Evolutionary conservation across 2,888 invertebrate genomes (phyloP).

Genomic region (Scaptomyza tumidula): DNA sequence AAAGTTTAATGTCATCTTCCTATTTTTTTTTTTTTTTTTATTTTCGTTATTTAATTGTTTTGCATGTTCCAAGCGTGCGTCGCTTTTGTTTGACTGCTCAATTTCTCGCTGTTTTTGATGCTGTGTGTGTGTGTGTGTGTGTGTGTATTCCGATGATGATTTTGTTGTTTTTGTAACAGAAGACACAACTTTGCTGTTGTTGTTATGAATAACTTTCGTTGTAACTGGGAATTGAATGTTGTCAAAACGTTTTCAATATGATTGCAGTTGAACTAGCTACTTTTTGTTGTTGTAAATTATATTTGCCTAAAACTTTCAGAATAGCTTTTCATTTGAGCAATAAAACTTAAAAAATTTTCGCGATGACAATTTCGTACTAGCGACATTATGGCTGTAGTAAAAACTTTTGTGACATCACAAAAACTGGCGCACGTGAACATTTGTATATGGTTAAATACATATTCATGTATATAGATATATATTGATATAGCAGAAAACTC

Average conservation of each 20-base stretch:
- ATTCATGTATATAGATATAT: conserved; percentile 1
- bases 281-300: not conserved
- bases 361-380: not conserved
- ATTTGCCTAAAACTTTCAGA: not conserved
- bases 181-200: not conserved
- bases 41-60: conserved; percentile 67
- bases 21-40: conserved; percentile 41
- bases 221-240: conserved; percentile 60
- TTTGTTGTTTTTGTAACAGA: not conserved
- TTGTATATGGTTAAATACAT: conserved; percentile 4
- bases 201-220: conserved; percentile 47
- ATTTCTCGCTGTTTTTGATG: conserved; percentile 21
- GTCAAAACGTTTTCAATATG: conserved; percentile 29
- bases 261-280: not conserved
- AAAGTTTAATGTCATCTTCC: conserved; percentile 66
- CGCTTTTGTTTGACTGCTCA: conserved; percentile 53
- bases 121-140: conserved; percentile 22
- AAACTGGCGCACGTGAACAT: conserved; percentile 14
- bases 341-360: not conserved
- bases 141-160: not conserved
- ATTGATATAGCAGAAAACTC: conserved; percentile 15
- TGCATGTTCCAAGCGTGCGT: not conserved
- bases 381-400: conserved; percentile 2
- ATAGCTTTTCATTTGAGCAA: not conserved
- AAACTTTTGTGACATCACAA: conserved; percentile 27